Evolutionary conservation across 2,113 vertebrate species (phyloP), one percentile per base, ranked within the genome.

Genomic region (Onychostoma macrolepis): DNA sequence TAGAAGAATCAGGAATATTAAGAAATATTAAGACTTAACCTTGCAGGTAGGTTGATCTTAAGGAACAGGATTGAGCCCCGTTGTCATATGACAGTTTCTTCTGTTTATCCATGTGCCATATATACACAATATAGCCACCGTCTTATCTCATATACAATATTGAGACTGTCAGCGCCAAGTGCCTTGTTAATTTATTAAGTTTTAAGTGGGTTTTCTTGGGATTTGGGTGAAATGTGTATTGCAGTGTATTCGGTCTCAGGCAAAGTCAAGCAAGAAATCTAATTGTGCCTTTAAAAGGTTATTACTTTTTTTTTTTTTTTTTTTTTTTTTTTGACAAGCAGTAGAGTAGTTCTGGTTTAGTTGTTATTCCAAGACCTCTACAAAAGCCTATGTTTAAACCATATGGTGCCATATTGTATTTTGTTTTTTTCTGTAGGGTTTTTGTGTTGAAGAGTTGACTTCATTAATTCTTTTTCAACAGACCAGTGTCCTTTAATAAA

Each of bases 181-280:
- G 78, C 45, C 83, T 77, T 36, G 88, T 48, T 85, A 84, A 85
- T 87, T 83, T 89, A 45, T 88, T 43, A 19, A 9, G 26, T 85
- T 85, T 53, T 30, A 76, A 85, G 43, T 80, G 85, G 58, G 17
- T 50, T 67, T 58, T 72, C 24, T 71, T 36, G 4, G 28, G 38
- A 65, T 28, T 45, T n/a, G 41, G 9, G 21, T 56, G 10, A 43
- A 4, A 24, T 80, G 17, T 71, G 24, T 50, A 67, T 82, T 24
- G 43, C 45, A 17, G 30, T 81, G 19, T 69, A 48, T 74, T 53
- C 26, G 61, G 6, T 21, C 43, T 80, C 24, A 26, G 56, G 56
- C 80, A 67, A 67, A 67, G 26, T 56, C 13, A 33, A 33, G 19
- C 11, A 78, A 19, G 71, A 41, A 41, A 41, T 75, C 2, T 15